Percentiles rank a stretch among this genome's conserved stretches.
Evolutionary conservation across 2,888 invertebrate genomes (phyloP).

Genomic region (Diploptera punctata): DNA sequence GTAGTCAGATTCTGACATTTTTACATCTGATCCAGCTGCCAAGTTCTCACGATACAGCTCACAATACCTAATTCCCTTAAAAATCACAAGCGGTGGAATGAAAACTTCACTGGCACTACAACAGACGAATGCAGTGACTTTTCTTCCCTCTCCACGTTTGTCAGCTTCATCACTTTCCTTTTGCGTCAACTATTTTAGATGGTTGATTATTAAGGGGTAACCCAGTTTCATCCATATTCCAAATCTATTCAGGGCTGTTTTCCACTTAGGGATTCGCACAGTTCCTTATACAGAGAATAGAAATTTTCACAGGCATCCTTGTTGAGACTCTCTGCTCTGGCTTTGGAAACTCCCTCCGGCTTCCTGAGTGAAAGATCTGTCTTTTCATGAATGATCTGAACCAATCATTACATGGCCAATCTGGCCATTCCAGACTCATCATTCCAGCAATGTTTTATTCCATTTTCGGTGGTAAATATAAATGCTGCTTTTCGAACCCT

Average conservation of each 20-base stretch:
- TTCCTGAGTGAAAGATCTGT: neutral
- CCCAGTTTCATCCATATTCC: neutral
- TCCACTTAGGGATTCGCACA: neutral
- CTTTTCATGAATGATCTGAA: constrained; percentile 3
- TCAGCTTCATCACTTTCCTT: neutral
- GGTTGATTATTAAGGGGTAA: neutral
- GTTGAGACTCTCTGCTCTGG: constrained; percentile 35
- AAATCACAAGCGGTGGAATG: constrained; percentile 37
- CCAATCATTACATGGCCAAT: neutral
- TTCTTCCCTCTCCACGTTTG: constrained; percentile 15
- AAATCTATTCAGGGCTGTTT: neutral
- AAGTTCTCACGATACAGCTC: neutral
- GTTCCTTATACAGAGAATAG: constrained; percentile 17
- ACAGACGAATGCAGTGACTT: neutral
- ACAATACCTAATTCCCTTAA: neutral
- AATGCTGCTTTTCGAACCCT: neutral
- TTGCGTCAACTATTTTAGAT: constrained; percentile 6
- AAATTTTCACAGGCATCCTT: constrained; percentile 30
- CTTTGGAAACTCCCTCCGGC: constrained; percentile 29
- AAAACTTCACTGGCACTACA: neutral
- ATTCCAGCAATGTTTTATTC: neutral
- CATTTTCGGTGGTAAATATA: neutral
- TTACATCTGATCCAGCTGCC: neutral
- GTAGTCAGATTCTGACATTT: neutral
- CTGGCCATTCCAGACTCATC: neutral